Conservation (phyloP, 2,797 vertebrate genomes). For the Ara ararauna region DNA sequence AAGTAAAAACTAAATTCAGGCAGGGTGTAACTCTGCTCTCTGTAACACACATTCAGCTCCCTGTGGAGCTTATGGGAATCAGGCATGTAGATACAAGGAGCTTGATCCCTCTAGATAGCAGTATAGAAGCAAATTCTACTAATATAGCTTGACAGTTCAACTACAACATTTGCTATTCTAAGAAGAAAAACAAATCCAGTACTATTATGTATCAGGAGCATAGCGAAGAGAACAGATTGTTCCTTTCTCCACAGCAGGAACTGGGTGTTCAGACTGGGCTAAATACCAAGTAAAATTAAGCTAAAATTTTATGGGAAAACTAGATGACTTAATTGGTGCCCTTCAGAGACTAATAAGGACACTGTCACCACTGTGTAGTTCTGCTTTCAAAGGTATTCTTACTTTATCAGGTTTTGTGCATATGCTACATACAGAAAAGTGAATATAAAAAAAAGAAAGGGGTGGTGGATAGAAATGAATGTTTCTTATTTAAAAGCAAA, state of each 20-base stretch:
- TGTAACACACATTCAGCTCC: neutral
- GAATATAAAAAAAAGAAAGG: neutral
- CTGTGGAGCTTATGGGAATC: neutral
- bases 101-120: neutral
- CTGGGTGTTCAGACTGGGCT: slow-evolving; percentile 50
- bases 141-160: slow-evolving; percentile 24
- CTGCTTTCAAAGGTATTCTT: slow-evolving; percentile 28
- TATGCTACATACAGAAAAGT: neutral
- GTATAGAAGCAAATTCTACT: neutral
- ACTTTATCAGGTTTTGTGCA: neutral
- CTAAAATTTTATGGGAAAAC: slow-evolving; percentile 51
- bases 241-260: slow-evolving; percentile 18
- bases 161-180: slow-evolving; percentile 44
- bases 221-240: slow-evolving; percentile 47
- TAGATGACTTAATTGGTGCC: slow-evolving; percentile 59
- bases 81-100: neutral
- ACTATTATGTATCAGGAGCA: slow-evolving; percentile 17
- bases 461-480: neutral
- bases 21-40: neutral
- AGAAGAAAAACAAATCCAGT: slow-evolving; percentile 53
- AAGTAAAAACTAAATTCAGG: neutral
- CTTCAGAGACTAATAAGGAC: slow-evolving; percentile 48
- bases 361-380: neutral
- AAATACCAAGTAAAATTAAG: slow-evolving; percentile 61
- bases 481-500: neutral